Conservation (phyloP, 2,113 vertebrate genomes). For the Notarius lentiginosus region DNA sequence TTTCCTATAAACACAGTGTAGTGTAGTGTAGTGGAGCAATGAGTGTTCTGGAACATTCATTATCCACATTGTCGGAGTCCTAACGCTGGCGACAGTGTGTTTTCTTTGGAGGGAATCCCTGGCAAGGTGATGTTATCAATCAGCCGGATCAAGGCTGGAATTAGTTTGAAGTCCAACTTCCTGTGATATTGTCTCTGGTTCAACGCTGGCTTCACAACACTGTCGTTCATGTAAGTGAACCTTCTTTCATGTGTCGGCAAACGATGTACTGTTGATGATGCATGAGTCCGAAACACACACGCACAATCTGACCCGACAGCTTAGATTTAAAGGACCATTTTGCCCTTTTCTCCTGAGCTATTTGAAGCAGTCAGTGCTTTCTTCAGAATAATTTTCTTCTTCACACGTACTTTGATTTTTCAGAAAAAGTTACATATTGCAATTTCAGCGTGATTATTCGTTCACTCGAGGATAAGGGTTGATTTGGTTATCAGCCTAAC, state of each 20-base stretch:
- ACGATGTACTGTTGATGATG: neutral
- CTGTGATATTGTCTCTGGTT: neutral
- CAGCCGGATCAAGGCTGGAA: neutral
- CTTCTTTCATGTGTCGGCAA: neutral
- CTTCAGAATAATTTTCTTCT: neutral
- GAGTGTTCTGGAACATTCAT: constrained; percentile 12
- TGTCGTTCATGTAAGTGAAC: neutral
- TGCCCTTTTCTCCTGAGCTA: neutral
- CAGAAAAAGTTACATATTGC: neutral
- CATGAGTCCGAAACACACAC: neutral
- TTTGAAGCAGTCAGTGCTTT: neutral
- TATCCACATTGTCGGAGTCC: neutral
- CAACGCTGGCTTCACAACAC: neutral
- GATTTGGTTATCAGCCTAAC: too few species aligned
- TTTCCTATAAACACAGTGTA: constrained; percentile 38
- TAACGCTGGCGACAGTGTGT: neutral
- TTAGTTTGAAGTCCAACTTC: neutral
- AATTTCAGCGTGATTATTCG: neutral
- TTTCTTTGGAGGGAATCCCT: constrained; percentile 9
- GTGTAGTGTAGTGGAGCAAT: neutral
- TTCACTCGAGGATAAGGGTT: neutral
- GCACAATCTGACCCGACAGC: neutral
- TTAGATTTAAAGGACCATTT: neutral
- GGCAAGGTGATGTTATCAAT: neutral
- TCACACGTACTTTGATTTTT: neutral